Evolutionary conservation across 1,140 invertebrate genomes (phyloP).

Genomic region (Scaptomyza pallida): DNA sequence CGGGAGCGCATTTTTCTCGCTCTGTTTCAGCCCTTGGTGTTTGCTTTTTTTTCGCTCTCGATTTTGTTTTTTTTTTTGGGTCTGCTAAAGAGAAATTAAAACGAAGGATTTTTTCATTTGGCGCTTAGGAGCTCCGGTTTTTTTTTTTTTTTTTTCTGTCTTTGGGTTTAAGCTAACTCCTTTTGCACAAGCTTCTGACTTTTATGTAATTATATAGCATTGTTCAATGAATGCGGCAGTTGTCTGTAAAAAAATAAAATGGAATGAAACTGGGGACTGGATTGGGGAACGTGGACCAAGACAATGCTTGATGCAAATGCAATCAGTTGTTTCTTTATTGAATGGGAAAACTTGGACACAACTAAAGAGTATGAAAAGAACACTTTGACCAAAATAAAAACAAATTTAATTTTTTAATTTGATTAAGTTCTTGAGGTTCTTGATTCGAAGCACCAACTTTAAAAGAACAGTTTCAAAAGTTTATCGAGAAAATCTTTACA

Average conservation of each 20-base stretch:
- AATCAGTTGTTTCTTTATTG: not conserved
- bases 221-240: conserved; percentile 12
- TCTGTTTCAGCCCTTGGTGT: conserved; percentile 19
- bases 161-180: not conserved
- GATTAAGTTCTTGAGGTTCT: no score
- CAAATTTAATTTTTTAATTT: no score
- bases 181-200: conserved; percentile 25
- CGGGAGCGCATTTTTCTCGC: conserved; percentile 36
- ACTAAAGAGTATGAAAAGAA: no score
- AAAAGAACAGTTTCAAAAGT: no score
- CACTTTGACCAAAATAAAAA: no score
- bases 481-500: no score
- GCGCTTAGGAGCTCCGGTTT: conserved; percentile 22
- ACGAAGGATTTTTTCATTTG: conserved; percentile 52
- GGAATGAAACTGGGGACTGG: not conserved
- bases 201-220: conserved; percentile 54
- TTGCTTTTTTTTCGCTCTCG: conserved; percentile 1
- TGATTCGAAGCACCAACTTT: no score
- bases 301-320: conserved; percentile 12
- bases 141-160: not conserved
- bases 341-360: not conserved
- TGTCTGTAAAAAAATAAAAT: not conserved
- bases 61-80: conserved; percentile 21
- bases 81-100: conserved; percentile 46
- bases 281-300: not conserved